Conservation (phyloP, 2,113 vertebrate genomes). For the Gasterosteus aculeatus region DNA sequence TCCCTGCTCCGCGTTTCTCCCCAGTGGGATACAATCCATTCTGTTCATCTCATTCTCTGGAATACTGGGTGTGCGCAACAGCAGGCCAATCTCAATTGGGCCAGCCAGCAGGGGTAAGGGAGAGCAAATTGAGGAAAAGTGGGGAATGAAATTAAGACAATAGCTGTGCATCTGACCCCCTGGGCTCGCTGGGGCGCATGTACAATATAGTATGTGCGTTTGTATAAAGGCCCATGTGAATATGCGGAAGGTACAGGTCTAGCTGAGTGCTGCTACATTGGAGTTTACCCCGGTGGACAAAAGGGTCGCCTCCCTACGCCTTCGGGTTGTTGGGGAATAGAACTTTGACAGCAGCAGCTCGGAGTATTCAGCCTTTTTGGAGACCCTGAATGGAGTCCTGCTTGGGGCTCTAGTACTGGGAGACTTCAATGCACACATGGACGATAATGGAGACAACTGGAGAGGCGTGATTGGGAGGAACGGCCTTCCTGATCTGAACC, state of each 20-base stretch:
- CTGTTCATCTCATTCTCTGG: conserved; percentile 74
- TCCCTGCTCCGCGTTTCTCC: conserved; percentile 61
- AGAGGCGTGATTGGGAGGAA: no score
- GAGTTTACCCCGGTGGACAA: no score
- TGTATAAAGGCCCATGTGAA: conserved; percentile 45
- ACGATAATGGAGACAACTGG: no score
- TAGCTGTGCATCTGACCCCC: conserved; percentile 46
- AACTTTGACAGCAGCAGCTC: no score
- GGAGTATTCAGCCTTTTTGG: no score
- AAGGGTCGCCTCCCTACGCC: no score
- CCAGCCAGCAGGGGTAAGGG: conserved; percentile 67
- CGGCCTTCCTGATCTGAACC: no score
- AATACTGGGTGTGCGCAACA: conserved; percentile 63
- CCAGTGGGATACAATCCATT: conserved; percentile 67
- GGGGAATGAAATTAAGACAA: conserved; percentile 77
- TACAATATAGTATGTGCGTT: conserved; percentile 24
- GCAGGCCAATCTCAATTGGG: conserved; percentile 62
- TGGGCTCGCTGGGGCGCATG: conserved; percentile 33
- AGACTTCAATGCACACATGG: no score
- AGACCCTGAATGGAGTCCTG: no score
- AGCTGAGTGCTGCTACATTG: no score
- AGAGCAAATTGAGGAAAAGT: conserved; percentile 60
- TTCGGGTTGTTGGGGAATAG: no score
- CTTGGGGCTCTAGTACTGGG: no score
- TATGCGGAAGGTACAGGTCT: neutral